Base-by-base conservation (phyloP, 2,113 vertebrate genomes). In the Turdus rufiventris region DNA sequence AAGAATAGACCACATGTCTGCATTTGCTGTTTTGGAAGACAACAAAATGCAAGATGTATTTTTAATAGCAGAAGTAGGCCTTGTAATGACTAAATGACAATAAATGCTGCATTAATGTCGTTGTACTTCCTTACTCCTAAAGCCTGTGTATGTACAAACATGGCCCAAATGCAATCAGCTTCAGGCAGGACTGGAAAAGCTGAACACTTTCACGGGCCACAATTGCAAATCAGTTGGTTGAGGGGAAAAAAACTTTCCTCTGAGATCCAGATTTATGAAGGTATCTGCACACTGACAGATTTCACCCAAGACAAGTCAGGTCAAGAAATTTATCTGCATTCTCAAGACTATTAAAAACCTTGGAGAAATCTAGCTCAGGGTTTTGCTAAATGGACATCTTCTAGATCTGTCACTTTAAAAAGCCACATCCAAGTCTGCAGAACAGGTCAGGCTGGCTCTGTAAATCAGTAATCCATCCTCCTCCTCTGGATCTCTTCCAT, bases 391-490 rank as follows among this genome's bases (percentile, higher is more conserved):
- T 3, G 16, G 61, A 54, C 58, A 26, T 45, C 42, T 91, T 54
- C 56, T 75, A 53, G 54, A 33, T 53, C 60, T 56, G 34, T 54
- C 62, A 38, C 81, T 85, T 94, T 85, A 75, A 79, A 81, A 75
- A 91, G 70, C 34, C 51, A 65, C 18, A 65, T 66, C 25, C 50
- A 48, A 50, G 38, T 57, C 34, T 83, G 74, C 4, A 0, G 51
- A 96, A 95, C 94, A 88, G 74, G 94, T 96, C 72, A 88, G 79
- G 92, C 91, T 48, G 67, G 87, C 85, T 96, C 87, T 95, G 91
- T 96, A 86, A 96, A 96, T 96, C 78, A 96, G 89, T 96, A 96
- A 96, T 48, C 85, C 71, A 62, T 50, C 29, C 43, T 88, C 34
- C 76, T 62, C 38, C 45, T 72, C 85, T 96, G 89, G 75, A 94